Evolutionary conservation across 1,140 invertebrate species (phyloP).

Genomic region (Leucophenga varia): DNA sequence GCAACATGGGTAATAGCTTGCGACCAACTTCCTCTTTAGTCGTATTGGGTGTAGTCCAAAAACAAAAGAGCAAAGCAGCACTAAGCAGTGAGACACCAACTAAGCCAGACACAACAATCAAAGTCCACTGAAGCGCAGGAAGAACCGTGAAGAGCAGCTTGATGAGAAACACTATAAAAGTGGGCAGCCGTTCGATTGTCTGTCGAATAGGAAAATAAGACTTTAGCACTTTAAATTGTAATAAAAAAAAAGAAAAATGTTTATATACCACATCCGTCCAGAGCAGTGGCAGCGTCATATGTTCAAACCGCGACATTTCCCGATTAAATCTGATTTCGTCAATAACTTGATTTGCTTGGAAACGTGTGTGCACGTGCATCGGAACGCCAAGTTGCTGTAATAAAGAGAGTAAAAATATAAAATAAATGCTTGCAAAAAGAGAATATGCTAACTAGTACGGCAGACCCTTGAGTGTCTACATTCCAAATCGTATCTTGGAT

Average conservation of each 20-base stretch:
- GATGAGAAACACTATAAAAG: slow-evolving; percentile 35
- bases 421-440: neutral
- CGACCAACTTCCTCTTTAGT: slow-evolving; percentile 2
- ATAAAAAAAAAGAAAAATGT: neutral
- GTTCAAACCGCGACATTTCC: slow-evolving; percentile 61
- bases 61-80: slow-evolving; percentile 43
- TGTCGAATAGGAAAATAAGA: slow-evolving; percentile 11
- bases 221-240: neutral
- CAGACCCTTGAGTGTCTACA: neutral
- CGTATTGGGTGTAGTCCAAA: slow-evolving; percentile 29
- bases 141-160: slow-evolving; percentile 43
- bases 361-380: slow-evolving; percentile 60
- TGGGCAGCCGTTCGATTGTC: slow-evolving; percentile 44
- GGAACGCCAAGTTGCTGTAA: slow-evolving; percentile 63
- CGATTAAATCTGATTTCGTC: slow-evolving; percentile 61
- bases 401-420: neutral
- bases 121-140: slow-evolving; percentile 46
- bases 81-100: slow-evolving; percentile 53
- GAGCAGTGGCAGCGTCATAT: slow-evolving; percentile 65
- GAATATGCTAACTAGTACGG: neutral
- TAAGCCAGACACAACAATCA: slow-evolving; percentile 48
- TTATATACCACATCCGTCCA: slow-evolving; percentile 65
- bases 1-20: neutral
- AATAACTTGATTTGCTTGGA: slow-evolving; percentile 71
- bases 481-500: too few relatives aligned